Evolutionary conservation across 2,797 vertebrate genomes (phyloP), one percentile per base, ranked within the genome.

Genomic region (Macropodus opercularis): DNA sequence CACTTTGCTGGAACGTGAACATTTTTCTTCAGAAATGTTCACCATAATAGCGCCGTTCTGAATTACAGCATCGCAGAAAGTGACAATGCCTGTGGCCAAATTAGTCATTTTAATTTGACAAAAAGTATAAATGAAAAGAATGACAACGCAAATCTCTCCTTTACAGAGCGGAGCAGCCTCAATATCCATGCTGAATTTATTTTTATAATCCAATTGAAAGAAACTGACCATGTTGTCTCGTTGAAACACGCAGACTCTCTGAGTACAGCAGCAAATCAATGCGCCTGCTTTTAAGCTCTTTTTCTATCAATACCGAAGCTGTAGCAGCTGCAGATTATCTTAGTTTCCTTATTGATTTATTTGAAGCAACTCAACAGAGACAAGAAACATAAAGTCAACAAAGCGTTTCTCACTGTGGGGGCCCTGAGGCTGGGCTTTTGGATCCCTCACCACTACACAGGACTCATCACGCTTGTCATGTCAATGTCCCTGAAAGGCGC

Each of bases 51-150:
- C 76, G 39, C 55, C 13, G 21, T 54, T 60, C 75, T 77, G 73
- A 81, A 79, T 82, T 71, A 80, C 55, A 44, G 70, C 23, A 5
- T 50, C 19, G 79, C 77, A 82, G 75, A 84, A 83, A 54, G 76
- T 85, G 80, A 76, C 81, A 77, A 83, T 87, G n/a, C 73, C 85
- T 82, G 78, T 63, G 60, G 77, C 73, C 39, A 63, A 78, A 87
- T 85, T 80, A 85, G 69, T 84, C 76, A 72, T 65, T 49, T 69
- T 77, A 61, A 75, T 80, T 73, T 65, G 73, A 77, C 70, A 24
- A 43, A 57, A 43, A 52, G 18, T 46, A 15, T 27, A 57, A 40
- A 58, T 59, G 34, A 53, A 76, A 35, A 39, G 54, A 60, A 39
- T 24, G 60, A 79, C 77, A 55, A 54, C 49, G 35, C 4, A 0